A percentile compares a stretch with the other conserved stretches of the same genome.
Evolutionary conservation across 2,113 vertebrate genomes (phyloP).

Genomic region (Oryzias curvinotus): DNA sequence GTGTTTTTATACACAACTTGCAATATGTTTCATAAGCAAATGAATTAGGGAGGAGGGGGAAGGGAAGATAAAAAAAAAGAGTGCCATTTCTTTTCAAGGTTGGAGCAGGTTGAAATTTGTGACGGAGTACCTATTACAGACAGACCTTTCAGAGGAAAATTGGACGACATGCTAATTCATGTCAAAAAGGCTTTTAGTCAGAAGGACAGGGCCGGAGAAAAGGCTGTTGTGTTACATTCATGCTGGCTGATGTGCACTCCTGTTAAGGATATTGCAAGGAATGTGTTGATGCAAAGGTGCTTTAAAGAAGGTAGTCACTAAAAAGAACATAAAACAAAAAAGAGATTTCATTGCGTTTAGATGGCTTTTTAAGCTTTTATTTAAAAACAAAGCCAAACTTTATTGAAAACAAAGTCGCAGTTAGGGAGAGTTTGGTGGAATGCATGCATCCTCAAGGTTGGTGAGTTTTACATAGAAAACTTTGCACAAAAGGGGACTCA

Average conservation of each 20-base stretch:
- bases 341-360: slow-evolving; percentile 25
- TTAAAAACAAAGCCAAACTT: slow-evolving; percentile 11
- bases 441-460: background rate
- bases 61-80: slow-evolving; percentile 53
- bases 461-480: background rate
- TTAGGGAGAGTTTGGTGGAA: background rate
- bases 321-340: background rate
- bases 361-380: slow-evolving; percentile 9
- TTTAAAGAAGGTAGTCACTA: slow-evolving; percentile 21
- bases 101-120: slow-evolving; percentile 87
- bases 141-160: slow-evolving; percentile 95
- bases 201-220: slow-evolving; percentile 61
- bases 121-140: slow-evolving; percentile 92
- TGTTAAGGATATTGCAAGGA: slow-evolving; percentile 23
- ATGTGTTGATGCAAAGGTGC: slow-evolving; percentile 39
- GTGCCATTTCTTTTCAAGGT: slow-evolving; percentile 59
- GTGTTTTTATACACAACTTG: slow-evolving; percentile 7
- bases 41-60: slow-evolving; percentile 57
- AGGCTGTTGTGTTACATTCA: slow-evolving; percentile 61
- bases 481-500: background rate
- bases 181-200: slow-evolving; percentile 78
- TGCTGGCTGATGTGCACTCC: slow-evolving; percentile 48
- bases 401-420: background rate
- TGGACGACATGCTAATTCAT: slow-evolving; percentile 97
- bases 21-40: background rate